Base-by-base conservation (phyloP, 1,140 invertebrate species). In the Meteorus sp. region DNA sequence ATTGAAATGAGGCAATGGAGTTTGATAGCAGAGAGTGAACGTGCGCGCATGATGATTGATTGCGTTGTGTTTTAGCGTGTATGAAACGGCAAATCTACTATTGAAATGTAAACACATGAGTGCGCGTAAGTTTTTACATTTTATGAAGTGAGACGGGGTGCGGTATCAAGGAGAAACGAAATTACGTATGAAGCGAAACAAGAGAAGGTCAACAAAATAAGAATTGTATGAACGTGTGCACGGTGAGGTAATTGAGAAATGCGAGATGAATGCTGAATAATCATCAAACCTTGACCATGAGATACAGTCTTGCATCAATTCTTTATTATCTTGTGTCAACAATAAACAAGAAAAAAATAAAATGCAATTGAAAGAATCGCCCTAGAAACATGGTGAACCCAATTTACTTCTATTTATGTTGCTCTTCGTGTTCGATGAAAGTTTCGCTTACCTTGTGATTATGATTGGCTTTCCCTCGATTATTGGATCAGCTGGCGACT, bases 401-500 rank as follows among this genome's bases (percentile, higher is more conserved):
- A n/a, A n/a, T n/a, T n/a, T n/a, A n/a, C n/a, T n/a, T n/a, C n/a
- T n/a, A n/a, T n/a, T n/a, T n/a, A n/a, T n/a, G n/a, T n/a, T n/a
- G n/a, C n/a, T n/a, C n/a, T n/a, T n/a, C n/a, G n/a, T n/a, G n/a
- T n/a, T n/a, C n/a, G n/a, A n/a, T n/a, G n/a, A n/a, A n/a, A n/a
- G n/a, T n/a, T n/a, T n/a, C n/a, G n/a, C 13, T 43, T 31, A 52
- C 56, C 59, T 61, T 53, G 55, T 64, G 59, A 62, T 60, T 19
- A 56, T 43, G 29, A 54, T 19, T 37, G 56, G 29, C 45, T 65
- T 65, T 20, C 20, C 37, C 15, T 58, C 56, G 13, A 17, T 29
- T 25, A 22, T 23, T 23, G 59, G 27, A n/a, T 72, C 71, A 19
- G 56, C 61, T 6, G 31, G 59, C 44, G 61, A 51, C 11, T 79